Evolutionary conservation across 2,113 vertebrate genomes (phyloP), one percentile per base, ranked within the genome.

Genomic region (Gobius niger): DNA sequence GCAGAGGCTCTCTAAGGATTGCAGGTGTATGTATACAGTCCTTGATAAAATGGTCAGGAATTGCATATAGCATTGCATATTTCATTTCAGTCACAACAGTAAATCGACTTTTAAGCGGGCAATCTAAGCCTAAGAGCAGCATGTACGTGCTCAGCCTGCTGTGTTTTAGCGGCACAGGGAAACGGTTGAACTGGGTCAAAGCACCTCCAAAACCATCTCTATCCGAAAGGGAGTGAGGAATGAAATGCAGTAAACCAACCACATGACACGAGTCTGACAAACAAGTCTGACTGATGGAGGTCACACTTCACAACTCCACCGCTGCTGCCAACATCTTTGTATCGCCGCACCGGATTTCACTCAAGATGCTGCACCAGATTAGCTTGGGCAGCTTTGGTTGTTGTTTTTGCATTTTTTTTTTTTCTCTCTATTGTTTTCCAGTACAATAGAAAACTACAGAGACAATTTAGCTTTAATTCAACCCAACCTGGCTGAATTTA

Each of bases 201-300:
- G 54, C 54, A 14, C 8, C 54, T 57, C 12, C 24, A 57, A 34
- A 57, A 40, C 54, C 54, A 40, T 57, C 54, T 57, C 24, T 40
- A 57, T 57, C 54, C 54, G 40, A 57, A 57, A 12, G 54, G 54
- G 54, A 57, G 54, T 57, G 24, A 57, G 54, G 54, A 57, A 57
- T 57, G 54, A 57, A 57, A 57, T 34, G 54, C 54, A 57, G 54
- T 57, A 57, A 57, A 57, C 24, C 54, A 57, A 57, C 54, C 24
- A 40, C 54, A 57, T 57, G 54, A 57, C 54, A 57, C 24, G 24
- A 57, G 54, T 12, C 24, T 57, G 54, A 57, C 50, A 52, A 52
- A 52, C 50, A 52, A 52, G 50, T 52, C 15, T 15, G 50, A n/a
- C 54, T 57, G 54, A 57, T 57, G 54, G 54, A 57, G 54, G 54